Evolutionary conservation across 2,797 vertebrate species (phyloP).

Genomic region (Manis crassicaudata): DNA sequence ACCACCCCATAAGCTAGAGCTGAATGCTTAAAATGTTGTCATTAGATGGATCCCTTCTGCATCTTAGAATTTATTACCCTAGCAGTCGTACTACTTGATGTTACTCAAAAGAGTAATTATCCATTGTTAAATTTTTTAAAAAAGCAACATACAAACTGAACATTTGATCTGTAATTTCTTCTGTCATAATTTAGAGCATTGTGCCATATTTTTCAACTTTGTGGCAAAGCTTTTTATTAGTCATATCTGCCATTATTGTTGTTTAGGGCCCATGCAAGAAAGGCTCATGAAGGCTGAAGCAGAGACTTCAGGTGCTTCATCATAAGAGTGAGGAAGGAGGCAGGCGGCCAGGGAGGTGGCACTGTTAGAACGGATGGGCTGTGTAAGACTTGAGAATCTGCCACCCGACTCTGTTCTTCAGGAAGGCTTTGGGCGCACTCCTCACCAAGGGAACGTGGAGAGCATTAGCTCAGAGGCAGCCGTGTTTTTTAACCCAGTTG

Average conservation of each 20-base stretch:
- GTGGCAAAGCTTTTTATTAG: neutral
- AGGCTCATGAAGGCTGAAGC: neutral
- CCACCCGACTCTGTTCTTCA: neutral
- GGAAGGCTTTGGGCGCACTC: neutral
- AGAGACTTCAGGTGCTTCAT: neutral
- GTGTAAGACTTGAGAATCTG: neutral
- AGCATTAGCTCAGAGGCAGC: neutral
- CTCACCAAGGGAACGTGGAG: neutral
- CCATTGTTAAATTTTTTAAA: neutral
- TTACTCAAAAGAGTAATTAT: conserved; percentile 31
- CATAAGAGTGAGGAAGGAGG: neutral
- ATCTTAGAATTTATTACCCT: neutral
- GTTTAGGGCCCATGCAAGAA: neutral
- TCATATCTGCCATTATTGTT: neutral
- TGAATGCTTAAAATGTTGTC: neutral
- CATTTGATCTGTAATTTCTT: conserved; percentile 9
- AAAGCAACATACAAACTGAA: neutral
- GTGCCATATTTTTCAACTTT: neutral
- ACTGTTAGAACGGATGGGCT: neutral
- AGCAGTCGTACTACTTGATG: neutral
- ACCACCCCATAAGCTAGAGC: neutral
- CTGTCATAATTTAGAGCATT: neutral
- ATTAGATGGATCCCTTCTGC: neutral
- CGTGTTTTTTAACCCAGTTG: neutral
- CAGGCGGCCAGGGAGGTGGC: neutral